These are phyloP conservation scores for Urocyon cinereoargenteus DNA, from an alignment of 2,797 vertebrate species.

Conservation along the genomic window DNA sequence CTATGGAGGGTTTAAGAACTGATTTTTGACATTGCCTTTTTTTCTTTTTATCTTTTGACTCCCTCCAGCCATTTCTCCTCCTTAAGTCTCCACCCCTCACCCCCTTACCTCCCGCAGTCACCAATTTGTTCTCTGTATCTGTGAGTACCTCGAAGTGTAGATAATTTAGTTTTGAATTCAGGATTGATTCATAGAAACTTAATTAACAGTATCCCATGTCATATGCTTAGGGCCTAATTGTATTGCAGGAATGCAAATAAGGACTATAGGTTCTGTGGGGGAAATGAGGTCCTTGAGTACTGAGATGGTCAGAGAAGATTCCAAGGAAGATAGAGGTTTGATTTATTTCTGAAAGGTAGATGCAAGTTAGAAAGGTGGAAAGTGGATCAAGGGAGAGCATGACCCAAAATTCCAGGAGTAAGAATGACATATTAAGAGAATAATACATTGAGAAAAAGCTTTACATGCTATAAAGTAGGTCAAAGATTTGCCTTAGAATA, in stretches of 20 bases:
- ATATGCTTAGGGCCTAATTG: background rate
- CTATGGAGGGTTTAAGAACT: background rate
- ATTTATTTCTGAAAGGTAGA: background rate
- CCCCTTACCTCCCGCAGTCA: too few species aligned
- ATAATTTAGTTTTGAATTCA: conserved; percentile 24
- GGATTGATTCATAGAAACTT: background rate
- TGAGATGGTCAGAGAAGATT: background rate
- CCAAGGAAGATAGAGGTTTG: background rate
- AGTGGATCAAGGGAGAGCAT: background rate
- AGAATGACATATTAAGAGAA: background rate
- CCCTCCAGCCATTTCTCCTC: background rate
- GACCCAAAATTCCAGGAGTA: background rate
- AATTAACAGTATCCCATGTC: background rate
- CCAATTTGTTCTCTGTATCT: background rate
- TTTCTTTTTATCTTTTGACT: background rate
- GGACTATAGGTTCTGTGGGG: background rate
- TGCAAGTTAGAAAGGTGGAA: background rate
- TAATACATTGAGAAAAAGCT: background rate
- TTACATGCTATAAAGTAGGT: background rate
- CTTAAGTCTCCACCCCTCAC: too few species aligned
- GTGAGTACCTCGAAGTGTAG: background rate
- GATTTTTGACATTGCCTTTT: background rate
- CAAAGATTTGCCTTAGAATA: conserved; percentile 40
- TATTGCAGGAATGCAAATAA: background rate
- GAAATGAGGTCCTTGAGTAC: background rate